Evolutionary conservation across 2,888 invertebrate species (phyloP), one percentile per base, ranked within the genome.

Genomic region (Automeris io): DNA sequence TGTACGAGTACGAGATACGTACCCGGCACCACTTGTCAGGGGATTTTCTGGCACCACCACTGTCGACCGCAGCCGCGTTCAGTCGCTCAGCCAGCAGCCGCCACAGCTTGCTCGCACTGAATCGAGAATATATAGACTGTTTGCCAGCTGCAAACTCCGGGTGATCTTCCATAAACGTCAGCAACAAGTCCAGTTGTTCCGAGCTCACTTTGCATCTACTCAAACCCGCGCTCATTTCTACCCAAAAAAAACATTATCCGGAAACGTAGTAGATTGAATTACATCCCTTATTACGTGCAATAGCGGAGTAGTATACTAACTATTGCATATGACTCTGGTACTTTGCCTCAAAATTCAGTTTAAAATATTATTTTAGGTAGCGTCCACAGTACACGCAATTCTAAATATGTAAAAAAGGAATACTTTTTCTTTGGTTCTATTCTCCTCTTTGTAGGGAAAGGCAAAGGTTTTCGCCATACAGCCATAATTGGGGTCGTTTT

Each of bases 11-110:
- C n/a, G n/a, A 13, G 3, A 3, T 11, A 66, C 71, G 62, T 23
- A 83, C 83, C 61, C 81, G 64, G 51, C 83, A 82, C 85, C 85
- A 85, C 70, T 81, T 82, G 54, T 85, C 85, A 1, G 85, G 83
- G 0, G 82, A 78, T 50, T 85, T 85, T 44, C 71, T 68, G 8
- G 83, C 80, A 21, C 85, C 85, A 26, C 71, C 75, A 26, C 71
- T 66, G 35, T 76, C 76, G 6, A 63, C 66, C 16, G 79, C 83
- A n/a, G 79, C 79, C 2, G 77, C 85, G 75, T 85, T 85, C 5
- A 85, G 63, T 1, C 85, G 66, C 57, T 83, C 85, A 7, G 91
- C 89, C 25, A 98, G 88, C 55, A 97, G 90, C 98, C 98, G 98
- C 56, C 91, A 90, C 23, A 99, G 83, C 74, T 97, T 85, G 51